Base-by-base conservation (phyloP, 1,140 invertebrate species). In the Orussus abietinus region DNA sequence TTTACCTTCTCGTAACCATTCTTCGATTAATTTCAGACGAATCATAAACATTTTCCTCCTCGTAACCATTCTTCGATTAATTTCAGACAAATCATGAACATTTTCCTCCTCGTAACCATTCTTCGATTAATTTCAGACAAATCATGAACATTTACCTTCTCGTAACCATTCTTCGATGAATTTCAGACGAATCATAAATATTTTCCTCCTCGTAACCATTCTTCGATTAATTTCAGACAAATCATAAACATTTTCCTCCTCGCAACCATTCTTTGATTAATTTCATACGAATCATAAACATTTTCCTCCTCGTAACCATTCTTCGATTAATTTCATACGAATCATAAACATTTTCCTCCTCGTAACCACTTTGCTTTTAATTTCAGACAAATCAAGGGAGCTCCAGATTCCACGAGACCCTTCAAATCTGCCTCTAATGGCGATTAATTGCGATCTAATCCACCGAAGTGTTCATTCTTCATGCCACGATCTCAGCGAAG, bases 401-500 rank as follows among this genome's bases (percentile, higher is more conserved):
- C 51, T 13, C 35, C 58, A 15, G 47, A 56, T 17, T 47, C 53
- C 33, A 6, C 38, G 20, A 53, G 49, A 14, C 57, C 46, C 9
- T 62, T 64, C 5, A 61, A 55, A 28, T 50, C 35, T 7, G 14
- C 50, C 64, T 11, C 37, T 65, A 14, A 42, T 47, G 3, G 49
- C 52, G 30, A 49, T 29, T n/a, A 62, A 53, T 37, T 55, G 55
- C 1, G 66, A 67, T 47, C 45, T 69, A 15, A 57, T 50, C 38
- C 69, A 69, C 30, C 49, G 69, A 45, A 58, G 57, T 18, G 44
- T 49, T 10, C 62, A 64, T 22, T 39, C 62, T 5, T 64, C 66
- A 3, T 60, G 52, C 13, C 65, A 72, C 3, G 70, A 73, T 17
- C 51, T 70, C 0, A 62, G 45, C 7, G 69, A 73, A 46, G 70